A percentile compares a stretch with the other conserved stretches of the same genome.
Evolutionary conservation across 2,888 invertebrate genomes (phyloP).

Genomic region (Dryadula phaetusa): DNA sequence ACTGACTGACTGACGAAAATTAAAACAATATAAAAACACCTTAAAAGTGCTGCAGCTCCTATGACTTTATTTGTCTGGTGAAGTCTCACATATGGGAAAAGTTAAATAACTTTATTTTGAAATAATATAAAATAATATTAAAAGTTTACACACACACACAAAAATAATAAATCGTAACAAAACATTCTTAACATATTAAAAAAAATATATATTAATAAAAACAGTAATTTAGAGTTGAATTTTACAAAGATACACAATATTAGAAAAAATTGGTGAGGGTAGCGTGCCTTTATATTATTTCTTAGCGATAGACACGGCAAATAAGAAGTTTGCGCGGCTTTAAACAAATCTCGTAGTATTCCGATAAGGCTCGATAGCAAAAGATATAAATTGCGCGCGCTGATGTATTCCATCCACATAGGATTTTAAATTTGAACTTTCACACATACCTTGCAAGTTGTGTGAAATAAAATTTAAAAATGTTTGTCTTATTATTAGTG

Average conservation of each 20-base stretch:
- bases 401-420: neutral
- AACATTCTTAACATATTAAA: too few species aligned
- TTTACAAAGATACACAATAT: neutral
- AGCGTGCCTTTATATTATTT: neutral
- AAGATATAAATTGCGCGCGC: conserved; percentile 21
- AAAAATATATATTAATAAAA: too few species aligned
- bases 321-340: neutral
- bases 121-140: too few species aligned
- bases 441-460: conserved; percentile 1
- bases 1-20: too few species aligned
- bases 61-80: too few species aligned
- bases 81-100: too few species aligned
- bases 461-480: conserved; percentile 31
- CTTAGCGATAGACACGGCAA: neutral
- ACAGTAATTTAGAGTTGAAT: too few species aligned
- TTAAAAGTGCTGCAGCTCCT: too few species aligned
- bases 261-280: neutral
- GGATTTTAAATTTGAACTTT: conserved; percentile 3
- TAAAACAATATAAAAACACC: too few species aligned
- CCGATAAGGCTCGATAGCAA: conserved; percentile 28
- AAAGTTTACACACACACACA: too few species aligned
- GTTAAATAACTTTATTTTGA: too few species aligned
- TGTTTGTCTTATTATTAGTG: conserved; percentile 48
- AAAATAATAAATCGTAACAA: too few species aligned
- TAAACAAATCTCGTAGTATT: neutral